Conservation (phyloP, 2,888 invertebrate species). For the Leucophora obtusa region DNA sequence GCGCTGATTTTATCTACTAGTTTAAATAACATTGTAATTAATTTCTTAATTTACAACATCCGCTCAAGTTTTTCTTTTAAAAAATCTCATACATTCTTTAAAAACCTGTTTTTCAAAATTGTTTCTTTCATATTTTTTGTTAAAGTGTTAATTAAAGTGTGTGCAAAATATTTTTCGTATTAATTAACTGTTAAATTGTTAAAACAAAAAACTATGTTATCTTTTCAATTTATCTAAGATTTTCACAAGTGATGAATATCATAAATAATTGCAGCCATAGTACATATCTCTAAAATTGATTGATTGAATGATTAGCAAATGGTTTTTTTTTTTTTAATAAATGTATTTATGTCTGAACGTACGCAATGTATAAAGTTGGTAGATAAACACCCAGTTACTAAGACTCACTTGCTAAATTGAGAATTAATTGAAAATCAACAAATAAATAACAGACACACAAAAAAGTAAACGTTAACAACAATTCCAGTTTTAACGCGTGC, state of each 20-base stretch:
- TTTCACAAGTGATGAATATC: slow-evolving; percentile 15
- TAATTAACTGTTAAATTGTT: slow-evolving; percentile 43
- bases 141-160: slow-evolving; percentile 21
- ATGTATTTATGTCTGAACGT: not conserved
- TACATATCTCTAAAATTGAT: slow-evolving; percentile 44
- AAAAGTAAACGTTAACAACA: slow-evolving; percentile 47
- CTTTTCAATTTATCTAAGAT: slow-evolving; percentile 59
- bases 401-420: slow-evolving; percentile 35
- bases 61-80: too few species aligned
- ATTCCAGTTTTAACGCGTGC: slow-evolving; percentile 56
- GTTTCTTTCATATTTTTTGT: not conserved
- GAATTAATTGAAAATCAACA: slow-evolving; percentile 59
- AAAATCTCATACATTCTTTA: too few species aligned
- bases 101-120: too few species aligned
- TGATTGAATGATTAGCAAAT: slow-evolving; percentile 60
- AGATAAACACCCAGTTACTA: not conserved
- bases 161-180: slow-evolving; percentile 5
- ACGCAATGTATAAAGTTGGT: not conserved
- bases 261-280: slow-evolving; percentile 37
- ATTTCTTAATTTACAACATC: too few species aligned
- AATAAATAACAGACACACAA: slow-evolving; percentile 37
- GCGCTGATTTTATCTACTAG: too few species aligned
- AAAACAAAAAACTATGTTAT: slow-evolving; percentile 48
- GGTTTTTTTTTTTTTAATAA: slow-evolving; percentile 3
- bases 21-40: too few species aligned